phyloP scores from a whole-genome alignment of 2,888 invertebrate genomes.

The Lingula anatina region DNA sequence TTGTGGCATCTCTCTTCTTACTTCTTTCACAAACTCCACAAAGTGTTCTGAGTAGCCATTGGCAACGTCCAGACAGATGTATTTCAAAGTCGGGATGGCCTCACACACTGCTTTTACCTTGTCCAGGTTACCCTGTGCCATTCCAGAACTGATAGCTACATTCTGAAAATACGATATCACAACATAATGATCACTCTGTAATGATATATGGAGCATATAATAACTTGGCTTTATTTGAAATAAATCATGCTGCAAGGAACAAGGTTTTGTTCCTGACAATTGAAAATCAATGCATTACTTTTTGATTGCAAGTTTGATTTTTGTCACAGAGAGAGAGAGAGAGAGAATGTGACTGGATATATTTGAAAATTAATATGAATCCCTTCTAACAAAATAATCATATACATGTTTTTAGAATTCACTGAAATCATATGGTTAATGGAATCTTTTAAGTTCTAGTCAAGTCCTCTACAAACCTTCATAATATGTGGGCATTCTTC shows the following conservation, averaged over 20 bases:
- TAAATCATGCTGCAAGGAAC: too few species aligned
- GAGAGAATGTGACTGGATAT: too few species aligned
- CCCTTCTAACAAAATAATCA: too few species aligned
- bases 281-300: not conserved
- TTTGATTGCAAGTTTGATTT: not conserved
- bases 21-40: slow-evolving; percentile 77
- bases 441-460: too few species aligned
- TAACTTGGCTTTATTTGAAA: too few species aligned
- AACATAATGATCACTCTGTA: too few species aligned
- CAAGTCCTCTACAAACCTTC: too few species aligned
- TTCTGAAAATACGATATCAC: slow-evolving; percentile 42
- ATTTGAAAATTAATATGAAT: too few species aligned
- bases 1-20: slow-evolving; percentile 71
- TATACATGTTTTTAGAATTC: too few species aligned
- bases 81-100: slow-evolving; percentile 67
- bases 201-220: too few species aligned
- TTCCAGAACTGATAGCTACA: slow-evolving; percentile 81
- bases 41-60: slow-evolving; percentile 93
- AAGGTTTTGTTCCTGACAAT: too few species aligned
- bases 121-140: slow-evolving; percentile 72
- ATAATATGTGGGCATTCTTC: slow-evolving; percentile 26
- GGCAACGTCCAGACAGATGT: slow-evolving; percentile 87
- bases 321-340: not conserved
- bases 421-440: too few species aligned
- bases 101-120: slow-evolving; percentile 60